Conservation (phyloP, 2,888 invertebrate species). For the Drosophila mulleri region DNA sequence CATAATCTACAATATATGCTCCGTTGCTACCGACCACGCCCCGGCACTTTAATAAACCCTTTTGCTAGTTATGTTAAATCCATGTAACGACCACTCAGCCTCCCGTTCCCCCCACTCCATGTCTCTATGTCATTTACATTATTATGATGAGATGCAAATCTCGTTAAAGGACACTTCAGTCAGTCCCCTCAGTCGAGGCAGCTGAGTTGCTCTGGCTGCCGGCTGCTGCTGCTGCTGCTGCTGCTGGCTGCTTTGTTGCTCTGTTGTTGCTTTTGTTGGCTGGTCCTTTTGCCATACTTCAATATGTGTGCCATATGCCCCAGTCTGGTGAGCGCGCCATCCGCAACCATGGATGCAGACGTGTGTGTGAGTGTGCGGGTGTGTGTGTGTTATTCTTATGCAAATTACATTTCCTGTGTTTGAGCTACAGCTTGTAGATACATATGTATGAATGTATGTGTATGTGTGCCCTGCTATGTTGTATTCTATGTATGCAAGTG, state of each 20-base stretch:
- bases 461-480: slow-evolving; percentile 13
- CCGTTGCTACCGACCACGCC: slow-evolving; percentile 22
- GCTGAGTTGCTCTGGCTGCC: slow-evolving; percentile 14
- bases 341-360: slow-evolving; percentile 9
- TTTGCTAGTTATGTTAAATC: slow-evolving; percentile 66
- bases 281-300: slow-evolving; percentile 68
- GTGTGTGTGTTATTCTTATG: slow-evolving; percentile 74
- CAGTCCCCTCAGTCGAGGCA: slow-evolving; percentile 38
- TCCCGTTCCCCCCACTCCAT: neutral
- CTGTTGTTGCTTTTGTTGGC: slow-evolving; percentile 36
- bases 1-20: slow-evolving; percentile 40
- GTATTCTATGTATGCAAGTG: slow-evolving; percentile 22
- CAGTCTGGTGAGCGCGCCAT: slow-evolving; percentile 33
- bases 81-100: slow-evolving; percentile 57
- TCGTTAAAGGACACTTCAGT: slow-evolving; percentile 78
- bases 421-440: slow-evolving; percentile 79
- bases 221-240: slow-evolving; percentile 11
- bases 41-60: slow-evolving; percentile 59
- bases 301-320: slow-evolving; percentile 77
- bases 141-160: slow-evolving; percentile 78
- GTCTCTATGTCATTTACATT: slow-evolving; percentile 72
- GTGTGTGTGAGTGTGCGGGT: slow-evolving; percentile 20
- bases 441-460: slow-evolving; percentile 55
- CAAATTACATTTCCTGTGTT: slow-evolving; percentile 80
- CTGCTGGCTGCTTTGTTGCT: slow-evolving; percentile 33